phyloP scores from a whole-genome alignment of 1,140 invertebrate species.

The Cephus cinctus region DNA sequence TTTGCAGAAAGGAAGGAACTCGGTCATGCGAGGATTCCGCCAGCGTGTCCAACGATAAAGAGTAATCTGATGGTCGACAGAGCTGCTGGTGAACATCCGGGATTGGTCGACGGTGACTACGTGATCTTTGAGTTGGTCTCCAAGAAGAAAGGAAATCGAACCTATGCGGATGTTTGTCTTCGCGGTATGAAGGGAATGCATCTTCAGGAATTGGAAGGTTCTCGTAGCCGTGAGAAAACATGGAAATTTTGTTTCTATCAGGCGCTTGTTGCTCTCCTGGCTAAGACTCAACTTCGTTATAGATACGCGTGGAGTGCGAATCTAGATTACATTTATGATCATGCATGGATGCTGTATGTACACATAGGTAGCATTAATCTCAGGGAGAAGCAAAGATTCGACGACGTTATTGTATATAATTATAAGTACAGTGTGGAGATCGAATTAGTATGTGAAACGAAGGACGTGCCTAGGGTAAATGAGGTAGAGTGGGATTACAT shows the following conservation, averaged over 20 bases:
- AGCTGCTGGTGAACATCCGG: slow-evolving; percentile 26
- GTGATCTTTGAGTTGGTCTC: slow-evolving; percentile 25
- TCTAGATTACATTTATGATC: slow-evolving; percentile 47
- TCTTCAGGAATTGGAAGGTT: slow-evolving; percentile 26
- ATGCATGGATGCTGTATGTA: slow-evolving; percentile 40
- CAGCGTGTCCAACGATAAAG: not conserved
- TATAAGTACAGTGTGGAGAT: slow-evolving; percentile 44
- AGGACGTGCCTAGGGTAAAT: slow-evolving; percentile 12
- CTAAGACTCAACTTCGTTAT: slow-evolving; percentile 46
- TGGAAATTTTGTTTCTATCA: slow-evolving; percentile 50
- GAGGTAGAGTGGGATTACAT: slow-evolving; percentile 14
- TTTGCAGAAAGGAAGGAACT: slow-evolving; percentile 35
- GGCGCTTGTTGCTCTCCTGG: slow-evolving; percentile 37
- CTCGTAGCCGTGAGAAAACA: slow-evolving; percentile 29
- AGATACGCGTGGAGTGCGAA: slow-evolving; percentile 39
- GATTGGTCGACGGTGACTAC: slow-evolving; percentile 43
- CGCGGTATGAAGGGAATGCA: slow-evolving; percentile 41
- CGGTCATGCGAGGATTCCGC: slow-evolving; percentile 33
- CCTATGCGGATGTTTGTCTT: slow-evolving; percentile 36
- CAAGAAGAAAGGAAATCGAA: slow-evolving; percentile 6
- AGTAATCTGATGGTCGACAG: slow-evolving; percentile 23
- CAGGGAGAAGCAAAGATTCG: slow-evolving; percentile 28
- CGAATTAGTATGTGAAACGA: slow-evolving; percentile 31
- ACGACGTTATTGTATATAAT: slow-evolving; percentile 46
- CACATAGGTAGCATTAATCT: slow-evolving; percentile 40